phyloP scores from a whole-genome alignment of 2,797 vertebrate species.

The Leucoraja ocellata region DNA sequence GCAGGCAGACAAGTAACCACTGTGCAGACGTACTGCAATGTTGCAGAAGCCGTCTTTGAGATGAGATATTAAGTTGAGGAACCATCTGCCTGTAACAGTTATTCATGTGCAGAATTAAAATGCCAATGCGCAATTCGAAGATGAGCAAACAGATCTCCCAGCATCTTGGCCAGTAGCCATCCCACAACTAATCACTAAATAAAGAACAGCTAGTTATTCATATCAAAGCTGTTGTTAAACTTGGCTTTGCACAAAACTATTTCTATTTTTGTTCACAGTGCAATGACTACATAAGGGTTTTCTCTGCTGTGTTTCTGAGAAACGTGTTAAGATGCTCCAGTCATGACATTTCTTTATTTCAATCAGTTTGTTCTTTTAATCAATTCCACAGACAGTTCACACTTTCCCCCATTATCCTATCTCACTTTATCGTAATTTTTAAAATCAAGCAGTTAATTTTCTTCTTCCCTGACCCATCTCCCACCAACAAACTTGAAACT shows the following conservation, averaged over 20 bases:
- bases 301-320: too few relatives aligned
- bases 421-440: not conserved
- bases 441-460: not conserved
- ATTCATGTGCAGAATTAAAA: not conserved
- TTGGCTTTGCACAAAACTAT: too few relatives aligned
- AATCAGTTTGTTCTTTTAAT: not conserved
- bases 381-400: not conserved
- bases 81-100: not conserved
- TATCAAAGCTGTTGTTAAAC: too few relatives aligned
- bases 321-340: too few relatives aligned
- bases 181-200: too few relatives aligned
- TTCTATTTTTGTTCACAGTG: too few relatives aligned
- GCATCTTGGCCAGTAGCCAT: too few relatives aligned
- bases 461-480: not conserved
- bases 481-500: not conserved
- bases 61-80: not conserved
- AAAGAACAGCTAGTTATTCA: too few relatives aligned
- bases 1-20: not conserved
- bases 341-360: too few relatives aligned
- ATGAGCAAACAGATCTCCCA: too few relatives aligned
- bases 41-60: not conserved
- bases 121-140: too few relatives aligned
- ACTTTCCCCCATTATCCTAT: not conserved
- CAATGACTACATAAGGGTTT: too few relatives aligned
- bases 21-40: not conserved